Evolutionary conservation across 2,888 invertebrate genomes (phyloP), one percentile per base, ranked within the genome.

Genomic region (Thelaira solivaga): DNA sequence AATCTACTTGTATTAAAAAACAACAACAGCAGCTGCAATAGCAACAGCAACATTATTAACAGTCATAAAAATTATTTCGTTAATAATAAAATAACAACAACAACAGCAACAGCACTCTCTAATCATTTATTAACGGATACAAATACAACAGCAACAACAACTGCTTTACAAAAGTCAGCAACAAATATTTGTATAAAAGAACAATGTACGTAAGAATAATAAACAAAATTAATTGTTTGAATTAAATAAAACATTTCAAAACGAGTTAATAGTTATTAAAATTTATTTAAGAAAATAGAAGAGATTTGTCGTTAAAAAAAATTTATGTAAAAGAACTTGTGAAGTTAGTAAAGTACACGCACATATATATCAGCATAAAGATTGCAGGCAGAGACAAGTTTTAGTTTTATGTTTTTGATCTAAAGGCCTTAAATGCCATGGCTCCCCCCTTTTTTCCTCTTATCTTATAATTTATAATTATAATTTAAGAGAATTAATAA

Each of bases 1-100:
- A 83, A 83, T 80, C 24, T 83, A 53, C 72, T 83, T 20, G 65
- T 81, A 53, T 72, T 80, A 39, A 81, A 78, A 67, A 81, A 80
- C 45, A 80, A 67, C 20, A 80, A 62, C 45, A 69, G 41, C 53
- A 76, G 26, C 67, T 78, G 24, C 53, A 75, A 43, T 53, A 75
- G 7, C 49, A 77, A 18, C 51, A 81, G 77, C 82, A 83, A 80
- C 51, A 22, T 79, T 24, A 82, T 82, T 36, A 81, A 80, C 72
- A 80, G 26, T 31, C 13, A 51, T 29, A 36, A 18, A 20, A 59
- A 62, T 51, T 43, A 20, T 10, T 18, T 45, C 5, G 26, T 62
- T 51, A 55, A 72, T 34, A 71, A 71, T 24, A 41, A 71, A 29
- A 20, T 26, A 29, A 34, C 13, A 59, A 13, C 53, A 65, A n/a